Conservation (phyloP, 2,113 vertebrate genomes). For the Syngnathus typhle region DNA sequence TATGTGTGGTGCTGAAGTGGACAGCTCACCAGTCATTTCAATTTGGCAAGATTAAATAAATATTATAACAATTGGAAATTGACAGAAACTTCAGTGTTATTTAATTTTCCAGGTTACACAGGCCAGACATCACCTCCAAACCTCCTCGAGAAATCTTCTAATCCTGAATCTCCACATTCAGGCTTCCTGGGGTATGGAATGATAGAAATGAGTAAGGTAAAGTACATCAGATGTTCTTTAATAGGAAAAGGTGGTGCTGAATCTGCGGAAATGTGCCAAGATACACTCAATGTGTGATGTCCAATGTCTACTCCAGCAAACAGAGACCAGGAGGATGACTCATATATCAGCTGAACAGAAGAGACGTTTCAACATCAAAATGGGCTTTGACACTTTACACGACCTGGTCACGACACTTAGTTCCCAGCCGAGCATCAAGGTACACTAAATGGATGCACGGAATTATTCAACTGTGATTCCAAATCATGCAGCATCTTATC, state of each 20-base stretch:
- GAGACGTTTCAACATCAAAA: conserved; percentile 96
- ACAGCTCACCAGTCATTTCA: too few relatives aligned
- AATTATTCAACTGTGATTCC: background rate
- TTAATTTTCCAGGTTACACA: conserved; percentile 50
- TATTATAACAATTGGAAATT: too few relatives aligned
- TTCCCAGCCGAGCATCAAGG: conserved; percentile 90
- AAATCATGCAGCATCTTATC: conserved; percentile 1
- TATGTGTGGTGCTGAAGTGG: too few relatives aligned
- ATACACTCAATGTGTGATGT: background rate
- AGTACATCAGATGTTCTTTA: background rate
- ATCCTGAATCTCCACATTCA: conserved; percentile 59
- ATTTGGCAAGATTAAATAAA: too few relatives aligned
- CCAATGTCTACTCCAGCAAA: conserved; percentile 59
- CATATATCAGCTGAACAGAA: conserved; percentile 98
- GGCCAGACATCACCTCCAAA: conserved; percentile 61
- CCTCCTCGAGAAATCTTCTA: conserved; percentile 48
- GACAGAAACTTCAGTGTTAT: background rate
- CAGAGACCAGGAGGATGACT: conserved; percentile 84
- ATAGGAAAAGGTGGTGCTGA: background rate
- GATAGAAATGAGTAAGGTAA: conserved; percentile 79
- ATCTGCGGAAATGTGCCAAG: background rate
- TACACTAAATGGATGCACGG: conserved; percentile 6
- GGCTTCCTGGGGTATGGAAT: conserved; percentile 59
- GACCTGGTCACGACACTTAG: conserved; percentile 86
- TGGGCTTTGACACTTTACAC: conserved; percentile 92